A percentile compares a stretch with the other conserved stretches of the same genome.
These are phyloP conservation scores for Epinephelus moara DNA, from an alignment of 2,113 vertebrate genomes.

Conservation along the genomic window DNA sequence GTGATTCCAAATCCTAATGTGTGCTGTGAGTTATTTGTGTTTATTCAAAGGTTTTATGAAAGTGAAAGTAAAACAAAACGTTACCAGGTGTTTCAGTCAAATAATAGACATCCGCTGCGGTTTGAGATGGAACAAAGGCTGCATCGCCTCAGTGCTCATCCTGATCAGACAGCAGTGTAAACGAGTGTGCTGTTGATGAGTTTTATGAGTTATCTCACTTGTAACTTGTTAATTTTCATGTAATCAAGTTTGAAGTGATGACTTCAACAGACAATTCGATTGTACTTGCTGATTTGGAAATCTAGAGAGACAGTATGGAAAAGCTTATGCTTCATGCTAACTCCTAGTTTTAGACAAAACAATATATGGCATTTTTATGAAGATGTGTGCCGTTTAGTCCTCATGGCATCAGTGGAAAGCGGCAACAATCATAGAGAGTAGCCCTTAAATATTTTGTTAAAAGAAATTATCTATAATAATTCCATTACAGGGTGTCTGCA, in stretches of 20 bases:
- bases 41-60: not conserved
- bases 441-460: not conserved
- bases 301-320: not conserved
- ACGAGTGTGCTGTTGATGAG: not conserved
- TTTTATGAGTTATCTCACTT: too few species aligned
- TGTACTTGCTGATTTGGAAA: slow-evolving; percentile 5
- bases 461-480: too few species aligned
- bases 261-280: not conserved
- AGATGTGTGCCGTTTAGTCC: not conserved
- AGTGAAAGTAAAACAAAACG: not conserved
- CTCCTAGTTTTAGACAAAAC: slow-evolving; percentile 8
- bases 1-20: not conserved
- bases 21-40: not conserved
- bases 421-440: not conserved
- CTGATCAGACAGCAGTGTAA: not conserved
- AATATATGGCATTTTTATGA: not conserved
- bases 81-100: not conserved
- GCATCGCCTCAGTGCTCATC: not conserved
- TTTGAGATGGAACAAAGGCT: not conserved
- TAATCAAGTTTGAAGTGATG: not conserved
- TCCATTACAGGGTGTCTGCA: too few species aligned
- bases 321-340: not conserved
- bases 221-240: not conserved
- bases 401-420: not conserved
- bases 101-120: not conserved